phyloP scores from a whole-genome alignment of 2,888 invertebrate species.

The Watsonalla cultraria region DNA sequence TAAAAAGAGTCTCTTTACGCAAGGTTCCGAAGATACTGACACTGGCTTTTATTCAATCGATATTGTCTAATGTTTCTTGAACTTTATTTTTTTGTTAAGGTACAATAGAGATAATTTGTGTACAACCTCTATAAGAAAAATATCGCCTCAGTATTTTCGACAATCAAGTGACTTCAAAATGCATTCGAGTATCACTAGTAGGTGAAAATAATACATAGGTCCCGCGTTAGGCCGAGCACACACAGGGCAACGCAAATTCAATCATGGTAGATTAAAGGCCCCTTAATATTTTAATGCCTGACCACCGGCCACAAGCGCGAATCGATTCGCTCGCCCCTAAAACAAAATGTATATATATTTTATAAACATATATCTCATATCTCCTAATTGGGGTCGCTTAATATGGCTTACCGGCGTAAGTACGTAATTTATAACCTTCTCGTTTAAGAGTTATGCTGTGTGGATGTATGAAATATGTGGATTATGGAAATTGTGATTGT shows the following conservation, averaged over 20 bases:
- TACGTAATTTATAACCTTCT: conserved; percentile 72
- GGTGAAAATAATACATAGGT: conserved; percentile 39
- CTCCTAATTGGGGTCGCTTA: conserved; percentile 77
- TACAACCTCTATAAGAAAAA: too few relatives aligned
- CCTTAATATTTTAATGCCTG: conserved; percentile 77
- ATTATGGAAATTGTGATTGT: neutral
- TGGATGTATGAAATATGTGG: conserved; percentile 36
- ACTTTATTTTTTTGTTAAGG: too few relatives aligned
- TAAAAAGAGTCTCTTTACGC: too few relatives aligned
- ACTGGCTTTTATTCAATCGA: too few relatives aligned
- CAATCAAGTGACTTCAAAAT: neutral
- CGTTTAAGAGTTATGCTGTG: conserved; percentile 48
- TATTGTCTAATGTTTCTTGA: too few relatives aligned
- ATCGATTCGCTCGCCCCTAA: conserved; percentile 63
- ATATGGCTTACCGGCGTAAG: conserved; percentile 77
- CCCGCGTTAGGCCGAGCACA: conserved; percentile 47
- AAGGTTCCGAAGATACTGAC: too few relatives aligned
- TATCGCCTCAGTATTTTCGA: neutral
- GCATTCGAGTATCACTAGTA: conserved; percentile 33
- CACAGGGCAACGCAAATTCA: conserved; percentile 70
- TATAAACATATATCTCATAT: conserved; percentile 68
- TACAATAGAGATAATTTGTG: too few relatives aligned
- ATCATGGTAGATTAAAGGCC: conserved; percentile 73
- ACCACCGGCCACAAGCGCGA: conserved; percentile 68
- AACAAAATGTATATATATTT: conserved; percentile 58